A percentile compares a stretch with the other conserved stretches of the same genome.
These are phyloP conservation scores for Laothoe populi DNA, from an alignment of 2,888 invertebrate genomes.

Conservation along the genomic window DNA sequence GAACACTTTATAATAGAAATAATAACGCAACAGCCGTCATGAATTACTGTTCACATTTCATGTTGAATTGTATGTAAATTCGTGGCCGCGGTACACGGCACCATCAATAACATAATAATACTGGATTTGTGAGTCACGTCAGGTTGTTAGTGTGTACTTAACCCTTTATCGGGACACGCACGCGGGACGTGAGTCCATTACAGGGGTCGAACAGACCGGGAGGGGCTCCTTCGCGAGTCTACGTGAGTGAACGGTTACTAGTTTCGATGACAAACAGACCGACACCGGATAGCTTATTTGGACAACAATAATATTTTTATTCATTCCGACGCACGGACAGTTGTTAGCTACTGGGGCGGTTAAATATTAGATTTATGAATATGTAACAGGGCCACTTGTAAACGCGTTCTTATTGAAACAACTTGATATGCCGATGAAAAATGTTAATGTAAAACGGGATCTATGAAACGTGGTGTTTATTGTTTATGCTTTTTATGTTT, in stretches of 20 bases:
- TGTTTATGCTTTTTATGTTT: conserved; percentile 1
- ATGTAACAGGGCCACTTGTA: conserved; percentile 25
- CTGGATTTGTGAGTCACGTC: conserved; percentile 84
- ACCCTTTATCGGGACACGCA: conserved; percentile 84
- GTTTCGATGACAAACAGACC: conserved; percentile 21
- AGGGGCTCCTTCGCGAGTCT: conserved; percentile 41
- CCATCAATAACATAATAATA: conserved; percentile 85
- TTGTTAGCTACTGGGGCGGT: conserved; percentile 27
- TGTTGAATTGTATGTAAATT: conserved; percentile 85
- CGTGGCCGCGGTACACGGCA: conserved; percentile 76
- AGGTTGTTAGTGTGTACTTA: conserved; percentile 84
- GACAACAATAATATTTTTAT: conserved; percentile 28
- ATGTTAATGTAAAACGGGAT: neutral
- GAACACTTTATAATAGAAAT: conserved; percentile 82
- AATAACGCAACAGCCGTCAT: conserved; percentile 77
- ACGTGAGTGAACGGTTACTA: neutral
- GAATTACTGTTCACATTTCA: conserved; percentile 83
- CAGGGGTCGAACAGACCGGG: conserved; percentile 66
- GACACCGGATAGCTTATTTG: conserved; percentile 31
- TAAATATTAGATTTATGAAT: conserved; percentile 35
- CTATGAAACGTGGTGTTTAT: neutral
- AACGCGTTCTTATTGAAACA: conserved; percentile 14
- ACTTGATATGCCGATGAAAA: conserved; percentile 9
- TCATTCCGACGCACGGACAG: conserved; percentile 18
- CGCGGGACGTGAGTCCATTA: conserved; percentile 83